Evolutionary conservation across 2,797 vertebrate species (phyloP).

Genomic region (Atherinosoma microstoma): DNA sequence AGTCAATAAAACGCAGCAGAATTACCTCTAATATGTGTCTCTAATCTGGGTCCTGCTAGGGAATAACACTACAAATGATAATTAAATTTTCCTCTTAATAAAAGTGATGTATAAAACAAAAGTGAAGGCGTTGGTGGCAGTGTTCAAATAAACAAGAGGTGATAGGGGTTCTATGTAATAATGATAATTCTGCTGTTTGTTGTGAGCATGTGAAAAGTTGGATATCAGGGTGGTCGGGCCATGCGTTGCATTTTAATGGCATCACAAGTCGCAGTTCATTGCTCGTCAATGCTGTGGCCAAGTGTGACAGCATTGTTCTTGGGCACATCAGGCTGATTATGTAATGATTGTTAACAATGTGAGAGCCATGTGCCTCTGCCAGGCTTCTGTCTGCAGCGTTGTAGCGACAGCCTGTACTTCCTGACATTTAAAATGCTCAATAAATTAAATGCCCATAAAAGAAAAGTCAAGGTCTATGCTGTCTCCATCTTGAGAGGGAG

Average conservation of each 20-base stretch:
- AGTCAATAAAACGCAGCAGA: too few species aligned
- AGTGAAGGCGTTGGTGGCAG: too few species aligned
- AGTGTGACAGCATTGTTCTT: conserved; percentile 49
- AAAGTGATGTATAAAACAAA: too few species aligned
- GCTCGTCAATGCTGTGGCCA: conserved; percentile 42
- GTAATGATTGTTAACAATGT: conserved; percentile 65
- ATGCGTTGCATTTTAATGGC: conserved; percentile 73
- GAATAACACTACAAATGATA: too few species aligned
- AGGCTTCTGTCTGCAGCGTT: conserved; percentile 31
- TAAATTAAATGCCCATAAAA: conserved; percentile 70
- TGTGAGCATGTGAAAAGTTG: conserved; percentile 9
- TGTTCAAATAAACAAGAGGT: conserved; percentile 2
- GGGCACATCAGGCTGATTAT: conserved; percentile 60
- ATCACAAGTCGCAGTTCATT: conserved; percentile 49
- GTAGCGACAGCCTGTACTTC: conserved; percentile 44
- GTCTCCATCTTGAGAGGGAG: conserved; percentile 33
- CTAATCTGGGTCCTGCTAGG: too few species aligned
- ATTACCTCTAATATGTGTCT: too few species aligned
- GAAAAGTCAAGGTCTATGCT: conserved; percentile 63
- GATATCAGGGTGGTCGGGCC: conserved; percentile 43
- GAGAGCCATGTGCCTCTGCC: conserved; percentile 34
- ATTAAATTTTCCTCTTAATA: background rate
- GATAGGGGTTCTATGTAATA: conserved; percentile 19
- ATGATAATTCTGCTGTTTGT: conserved; percentile 37
- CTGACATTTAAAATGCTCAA: conserved; percentile 54